These are phyloP conservation scores for Trididemnum clinides DNA, from an alignment of 23 tunicate genomes.

Conservation along the genomic window DNA sequence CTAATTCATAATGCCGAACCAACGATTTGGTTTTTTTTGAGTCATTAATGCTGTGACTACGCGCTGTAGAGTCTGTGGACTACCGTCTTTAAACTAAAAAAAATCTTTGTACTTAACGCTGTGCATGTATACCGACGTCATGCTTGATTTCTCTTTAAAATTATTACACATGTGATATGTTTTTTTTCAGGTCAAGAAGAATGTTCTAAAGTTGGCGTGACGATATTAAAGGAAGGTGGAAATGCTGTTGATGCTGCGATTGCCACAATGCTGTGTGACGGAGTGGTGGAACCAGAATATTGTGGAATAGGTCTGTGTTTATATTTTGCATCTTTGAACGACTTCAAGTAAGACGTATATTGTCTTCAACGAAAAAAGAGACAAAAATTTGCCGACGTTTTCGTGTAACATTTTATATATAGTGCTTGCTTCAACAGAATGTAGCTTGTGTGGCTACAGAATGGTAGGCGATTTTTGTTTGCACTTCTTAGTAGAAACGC, in stretches of 20 bases:
- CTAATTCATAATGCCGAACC: background rate
- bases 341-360: too few relatives aligned
- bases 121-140: background rate
- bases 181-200: conserved; percentile 55
- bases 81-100: too few relatives aligned
- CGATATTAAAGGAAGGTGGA: conserved; percentile 71
- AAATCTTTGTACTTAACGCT: background rate
- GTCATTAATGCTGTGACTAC: too few relatives aligned
- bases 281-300: conserved; percentile 86
- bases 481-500: too few relatives aligned
- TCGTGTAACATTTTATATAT: too few relatives aligned
- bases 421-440: too few relatives aligned
- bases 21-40: background rate
- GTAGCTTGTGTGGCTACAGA: too few relatives aligned
- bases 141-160: background rate
- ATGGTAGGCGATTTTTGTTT: too few relatives aligned
- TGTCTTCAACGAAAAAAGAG: too few relatives aligned
- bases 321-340: too few relatives aligned
- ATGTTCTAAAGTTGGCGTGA: conserved; percentile 70
- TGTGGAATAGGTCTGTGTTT: conserved; percentile 68
- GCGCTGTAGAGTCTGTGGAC: too few relatives aligned
- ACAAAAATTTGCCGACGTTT: background rate
- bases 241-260: conserved; percentile 97
- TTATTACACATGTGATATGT: too few relatives aligned
- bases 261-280: conserved; percentile 81